Evolutionary conservation across 2,888 invertebrate species (phyloP).

Genomic region (Dendrolimus pini): DNA sequence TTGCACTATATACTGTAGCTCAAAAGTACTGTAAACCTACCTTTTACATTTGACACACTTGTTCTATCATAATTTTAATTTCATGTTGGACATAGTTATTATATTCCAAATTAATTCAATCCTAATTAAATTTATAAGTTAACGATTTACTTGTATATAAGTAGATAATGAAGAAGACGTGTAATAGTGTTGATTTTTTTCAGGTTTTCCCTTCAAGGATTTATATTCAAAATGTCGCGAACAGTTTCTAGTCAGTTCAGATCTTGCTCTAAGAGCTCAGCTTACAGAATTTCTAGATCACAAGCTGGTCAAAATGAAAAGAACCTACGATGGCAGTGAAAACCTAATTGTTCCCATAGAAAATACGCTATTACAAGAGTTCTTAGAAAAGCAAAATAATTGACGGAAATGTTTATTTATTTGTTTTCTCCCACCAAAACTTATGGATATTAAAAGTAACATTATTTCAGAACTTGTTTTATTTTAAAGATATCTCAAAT

Average conservation of each 20-base stretch:
- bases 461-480: not conserved
- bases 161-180: too few relatives aligned
- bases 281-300: slow-evolving; percentile 97
- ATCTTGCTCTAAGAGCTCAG: slow-evolving; percentile 92
- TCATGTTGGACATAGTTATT: too few relatives aligned
- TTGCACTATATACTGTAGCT: too few relatives aligned
- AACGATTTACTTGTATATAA: too few relatives aligned
- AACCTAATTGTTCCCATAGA: slow-evolving; percentile 88
- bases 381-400: slow-evolving; percentile 79
- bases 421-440: not conserved
- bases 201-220: slow-evolving; percentile 93
- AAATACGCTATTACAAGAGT: slow-evolving; percentile 83
- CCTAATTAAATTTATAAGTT: too few relatives aligned
- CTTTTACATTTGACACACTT: too few relatives aligned
- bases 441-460: not conserved
- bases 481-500: slow-evolving; percentile 17
- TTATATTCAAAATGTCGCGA: slow-evolving; percentile 91
- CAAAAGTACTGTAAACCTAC: too few relatives aligned
- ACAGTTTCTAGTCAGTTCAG: slow-evolving; percentile 94
- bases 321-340: slow-evolving; percentile 89
- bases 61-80: too few relatives aligned
- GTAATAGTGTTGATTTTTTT: slow-evolving; percentile 6
- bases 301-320: slow-evolving; percentile 88
- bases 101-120: too few relatives aligned
- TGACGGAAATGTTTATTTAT: slow-evolving; percentile 13